These are phyloP conservation scores for Odocoileus hemionus DNA, from an alignment of 2,113 vertebrate species.

Conservation along the genomic window DNA sequence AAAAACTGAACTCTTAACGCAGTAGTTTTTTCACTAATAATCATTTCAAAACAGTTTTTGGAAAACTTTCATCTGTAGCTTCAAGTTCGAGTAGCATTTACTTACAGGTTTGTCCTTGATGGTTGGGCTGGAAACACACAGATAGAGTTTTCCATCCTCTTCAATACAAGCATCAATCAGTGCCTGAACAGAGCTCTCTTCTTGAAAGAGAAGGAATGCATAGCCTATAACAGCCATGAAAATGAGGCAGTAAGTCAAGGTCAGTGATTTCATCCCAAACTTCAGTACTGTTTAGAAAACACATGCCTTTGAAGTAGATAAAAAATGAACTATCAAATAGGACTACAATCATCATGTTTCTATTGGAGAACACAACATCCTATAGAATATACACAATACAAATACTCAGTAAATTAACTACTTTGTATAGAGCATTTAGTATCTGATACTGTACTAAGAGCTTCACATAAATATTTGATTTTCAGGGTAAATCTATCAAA, in stretches of 20 bases:
- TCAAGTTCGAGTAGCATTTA: constrained; percentile 48
- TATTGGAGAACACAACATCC: background rate
- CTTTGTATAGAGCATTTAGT: background rate
- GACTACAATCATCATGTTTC: background rate
- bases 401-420: background rate
- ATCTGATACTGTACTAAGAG: background rate
- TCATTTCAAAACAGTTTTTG: constrained; percentile 49
- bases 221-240: constrained; percentile 85
- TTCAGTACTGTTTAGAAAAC: background rate
- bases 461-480: background rate
- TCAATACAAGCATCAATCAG: constrained; percentile 98
- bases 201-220: constrained; percentile 98
- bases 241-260: background rate
- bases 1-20: constrained; percentile 52
- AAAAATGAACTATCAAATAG: background rate
- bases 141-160: constrained; percentile 97
- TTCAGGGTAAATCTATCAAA: background rate
- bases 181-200: constrained; percentile 97
- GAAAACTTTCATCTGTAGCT: constrained; percentile 49
- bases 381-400: background rate
- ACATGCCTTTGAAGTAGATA: background rate
- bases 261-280: background rate
- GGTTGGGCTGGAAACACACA: constrained; percentile 98
- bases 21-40: background rate
- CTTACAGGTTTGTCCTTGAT: constrained; percentile 99